Conservation (phyloP, 2,888 invertebrate species). For the Creontiades dilutus region DNA sequence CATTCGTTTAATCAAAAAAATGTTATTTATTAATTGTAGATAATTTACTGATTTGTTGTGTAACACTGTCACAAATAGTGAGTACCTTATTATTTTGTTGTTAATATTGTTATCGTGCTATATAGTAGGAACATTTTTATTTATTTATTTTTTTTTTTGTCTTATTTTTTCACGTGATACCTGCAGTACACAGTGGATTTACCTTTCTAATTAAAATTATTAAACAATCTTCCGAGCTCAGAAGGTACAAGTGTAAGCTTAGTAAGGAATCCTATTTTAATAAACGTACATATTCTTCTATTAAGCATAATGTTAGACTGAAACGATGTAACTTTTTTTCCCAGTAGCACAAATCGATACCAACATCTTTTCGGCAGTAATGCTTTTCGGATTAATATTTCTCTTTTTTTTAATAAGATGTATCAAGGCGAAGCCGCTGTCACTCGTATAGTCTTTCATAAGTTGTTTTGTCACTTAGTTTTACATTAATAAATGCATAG, state of each 20-base stretch:
- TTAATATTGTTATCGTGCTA: constrained; percentile 36
- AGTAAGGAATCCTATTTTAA: constrained; percentile 22
- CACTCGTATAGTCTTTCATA: constrained; percentile 47
- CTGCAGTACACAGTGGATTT: not conserved
- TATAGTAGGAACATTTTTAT: not conserved
- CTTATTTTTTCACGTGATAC: not conserved
- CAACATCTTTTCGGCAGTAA: not conserved
- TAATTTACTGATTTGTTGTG: not conserved
- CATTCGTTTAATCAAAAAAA: not conserved
- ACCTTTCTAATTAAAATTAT: not conserved
- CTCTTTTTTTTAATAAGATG: not conserved
- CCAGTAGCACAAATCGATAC: constrained; percentile 48
- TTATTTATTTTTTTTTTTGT: too few species aligned
- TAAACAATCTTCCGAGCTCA: not conserved
- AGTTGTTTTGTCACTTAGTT: constrained; percentile 37
- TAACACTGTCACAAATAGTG: constrained; percentile 6
- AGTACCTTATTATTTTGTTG: constrained; percentile 4
- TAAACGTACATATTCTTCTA: constrained; percentile 11
- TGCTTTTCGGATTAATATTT: constrained; percentile 16
- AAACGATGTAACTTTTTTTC: constrained; percentile 29
- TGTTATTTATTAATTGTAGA: constrained; percentile 8
- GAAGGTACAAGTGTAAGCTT: constrained; percentile 9
- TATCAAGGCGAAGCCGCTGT: constrained; percentile 37
- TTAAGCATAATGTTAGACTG: constrained; percentile 19
- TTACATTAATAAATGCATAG: constrained; percentile 31